These are phyloP conservation scores for Squalus acanthias DNA, from an alignment of 2,797 vertebrate species.

Conservation along the genomic window DNA sequence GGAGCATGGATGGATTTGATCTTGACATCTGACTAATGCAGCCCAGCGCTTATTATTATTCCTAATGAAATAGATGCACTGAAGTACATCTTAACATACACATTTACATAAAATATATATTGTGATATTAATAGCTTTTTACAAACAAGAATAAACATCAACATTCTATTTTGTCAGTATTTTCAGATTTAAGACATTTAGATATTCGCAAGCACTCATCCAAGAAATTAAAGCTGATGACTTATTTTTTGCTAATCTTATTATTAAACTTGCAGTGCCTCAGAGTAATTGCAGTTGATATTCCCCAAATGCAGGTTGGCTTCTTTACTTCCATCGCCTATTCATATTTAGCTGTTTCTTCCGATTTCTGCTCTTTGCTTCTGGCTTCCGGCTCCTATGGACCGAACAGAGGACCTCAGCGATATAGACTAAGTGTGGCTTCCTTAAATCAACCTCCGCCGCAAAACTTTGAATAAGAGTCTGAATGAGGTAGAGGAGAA, in stretches of 20 bases:
- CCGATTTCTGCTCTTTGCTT: background rate
- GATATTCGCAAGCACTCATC: conserved; percentile 15
- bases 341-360: background rate
- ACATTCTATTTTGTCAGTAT: background rate
- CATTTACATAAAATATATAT: background rate
- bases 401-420: background rate
- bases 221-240: conserved; percentile 4
- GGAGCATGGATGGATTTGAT: background rate
- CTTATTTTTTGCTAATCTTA: background rate
- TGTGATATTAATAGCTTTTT: background rate
- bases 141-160: background rate
- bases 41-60: background rate
- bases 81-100: background rate
- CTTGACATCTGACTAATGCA: background rate
- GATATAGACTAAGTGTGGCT: background rate
- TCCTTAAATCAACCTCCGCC: background rate
- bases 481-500: background rate
- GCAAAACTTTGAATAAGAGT: background rate
- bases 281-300: background rate
- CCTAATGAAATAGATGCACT: background rate
- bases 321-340: background rate
- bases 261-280: background rate
- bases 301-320: background rate
- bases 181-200: background rate
- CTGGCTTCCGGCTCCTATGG: background rate